phyloP scores from a whole-genome alignment of 1,140 invertebrate species.

The Artemia franciscana region DNA sequence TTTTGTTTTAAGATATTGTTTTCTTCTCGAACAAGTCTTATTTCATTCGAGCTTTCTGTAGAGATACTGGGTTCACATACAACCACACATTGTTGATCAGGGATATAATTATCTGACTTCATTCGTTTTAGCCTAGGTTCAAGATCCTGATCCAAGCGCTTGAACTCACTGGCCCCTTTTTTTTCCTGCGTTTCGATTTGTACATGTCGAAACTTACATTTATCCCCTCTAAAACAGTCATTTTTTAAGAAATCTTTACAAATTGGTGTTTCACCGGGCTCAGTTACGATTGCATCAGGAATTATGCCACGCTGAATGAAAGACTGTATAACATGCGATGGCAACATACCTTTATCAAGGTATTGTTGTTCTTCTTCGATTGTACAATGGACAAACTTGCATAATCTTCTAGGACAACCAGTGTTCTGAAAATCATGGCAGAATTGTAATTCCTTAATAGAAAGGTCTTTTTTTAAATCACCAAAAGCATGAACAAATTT shows the following conservation, averaged over 20 bases:
- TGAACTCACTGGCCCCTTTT: neutral
- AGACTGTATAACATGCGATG: slow-evolving; percentile 26
- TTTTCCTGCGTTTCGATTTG: slow-evolving; percentile 11
- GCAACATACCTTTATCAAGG: slow-evolving; percentile 36
- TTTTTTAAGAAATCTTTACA: slow-evolving; percentile 55
- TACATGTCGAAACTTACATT: slow-evolving; percentile 31
- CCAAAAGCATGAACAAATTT: slow-evolving; percentile 37
- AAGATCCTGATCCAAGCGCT: slow-evolving; percentile 9
- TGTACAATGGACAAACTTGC: slow-evolving; percentile 52
- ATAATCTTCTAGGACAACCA: slow-evolving; percentile 33
- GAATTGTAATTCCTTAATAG: slow-evolving; percentile 29
- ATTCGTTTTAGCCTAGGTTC: slow-evolving; percentile 12
- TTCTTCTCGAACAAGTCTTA: slow-evolving; percentile 37
- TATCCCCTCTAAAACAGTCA: slow-evolving; percentile 31
- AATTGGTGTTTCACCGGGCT: slow-evolving; percentile 28
- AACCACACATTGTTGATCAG: neutral
- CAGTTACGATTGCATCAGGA: slow-evolving; percentile 11
- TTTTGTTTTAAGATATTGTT: slow-evolving; percentile 41
- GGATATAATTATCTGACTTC: neutral
- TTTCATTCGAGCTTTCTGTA: slow-evolving; percentile 3
- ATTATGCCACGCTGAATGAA: slow-evolving; percentile 16
- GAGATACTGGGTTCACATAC: neutral
- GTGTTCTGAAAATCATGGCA: slow-evolving; percentile 66
- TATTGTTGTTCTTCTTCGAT: slow-evolving; percentile 51
- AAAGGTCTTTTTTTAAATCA: slow-evolving; percentile 16